A percentile compares a stretch with the other conserved stretches of the same genome.
phyloP scores from a whole-genome alignment of 2,113 vertebrate species.

The Oreochromis niloticus region DNA sequence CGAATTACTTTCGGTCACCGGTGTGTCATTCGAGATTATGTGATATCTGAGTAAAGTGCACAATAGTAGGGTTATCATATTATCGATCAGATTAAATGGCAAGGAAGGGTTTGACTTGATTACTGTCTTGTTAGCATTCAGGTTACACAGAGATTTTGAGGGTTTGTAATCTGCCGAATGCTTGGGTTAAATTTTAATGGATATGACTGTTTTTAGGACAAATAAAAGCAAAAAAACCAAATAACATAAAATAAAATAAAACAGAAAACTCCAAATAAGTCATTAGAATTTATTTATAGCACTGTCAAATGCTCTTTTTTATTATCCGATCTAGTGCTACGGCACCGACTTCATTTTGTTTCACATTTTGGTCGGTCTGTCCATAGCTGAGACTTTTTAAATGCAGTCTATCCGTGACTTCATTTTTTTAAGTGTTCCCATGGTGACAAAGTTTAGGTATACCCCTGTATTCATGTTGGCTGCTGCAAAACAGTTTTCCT shows the following conservation, averaged over 20 bases:
- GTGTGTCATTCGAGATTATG: constrained; percentile 24
- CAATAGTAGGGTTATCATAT: constrained; percentile 42
- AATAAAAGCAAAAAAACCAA: not conserved
- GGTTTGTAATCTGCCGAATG: not conserved
- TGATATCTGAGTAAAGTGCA: constrained; percentile 27
- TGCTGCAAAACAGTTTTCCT: not conserved
- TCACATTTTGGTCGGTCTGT: not conserved
- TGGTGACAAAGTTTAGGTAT: not conserved
- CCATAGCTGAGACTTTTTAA: not conserved
- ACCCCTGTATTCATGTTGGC: not conserved
- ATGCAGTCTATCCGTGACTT: not conserved
- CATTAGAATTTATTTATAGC: not conserved
- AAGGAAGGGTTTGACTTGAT: constrained; percentile 31
- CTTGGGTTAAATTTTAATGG: not conserved
- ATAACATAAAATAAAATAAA: not conserved
- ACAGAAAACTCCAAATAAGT: not conserved
- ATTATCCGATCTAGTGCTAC: not conserved
- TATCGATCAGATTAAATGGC: constrained; percentile 44
- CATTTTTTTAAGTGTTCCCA: not conserved
- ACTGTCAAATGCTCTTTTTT: not conserved
- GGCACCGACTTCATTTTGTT: not conserved
- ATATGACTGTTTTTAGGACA: not conserved
- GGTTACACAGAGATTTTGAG: not conserved
- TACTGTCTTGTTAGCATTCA: constrained; percentile 2
- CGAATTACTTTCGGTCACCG: constrained; percentile 9